Conservation (phyloP, 2,888 invertebrate species). For the Stenchaetothrips biformis region DNA sequence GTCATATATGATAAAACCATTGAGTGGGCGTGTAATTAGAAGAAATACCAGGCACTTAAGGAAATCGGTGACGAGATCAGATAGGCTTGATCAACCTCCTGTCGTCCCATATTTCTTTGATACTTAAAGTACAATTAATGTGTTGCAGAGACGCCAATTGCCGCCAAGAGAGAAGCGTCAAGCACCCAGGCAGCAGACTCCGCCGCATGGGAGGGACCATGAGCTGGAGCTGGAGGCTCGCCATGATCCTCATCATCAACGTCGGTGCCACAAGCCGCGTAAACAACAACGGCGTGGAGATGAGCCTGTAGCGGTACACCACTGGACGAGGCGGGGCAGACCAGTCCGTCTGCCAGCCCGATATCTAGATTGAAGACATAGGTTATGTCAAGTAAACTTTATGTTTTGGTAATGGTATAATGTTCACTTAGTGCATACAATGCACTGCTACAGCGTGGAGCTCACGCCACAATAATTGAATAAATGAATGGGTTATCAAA, state of each 20-base stretch:
- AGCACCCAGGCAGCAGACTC: not conserved
- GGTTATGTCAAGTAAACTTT: too few relatives aligned
- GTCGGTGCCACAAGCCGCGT: not conserved
- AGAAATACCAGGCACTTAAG: not conserved
- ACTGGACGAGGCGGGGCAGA: too few relatives aligned
- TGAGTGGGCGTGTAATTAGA: not conserved
- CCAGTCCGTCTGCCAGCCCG: too few relatives aligned
- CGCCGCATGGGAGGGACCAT: not conserved
- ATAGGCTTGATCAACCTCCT: not conserved
- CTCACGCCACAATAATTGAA: too few relatives aligned
- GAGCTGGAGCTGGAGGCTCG: not conserved
- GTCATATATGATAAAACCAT: not conserved
- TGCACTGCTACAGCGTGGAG: too few relatives aligned
- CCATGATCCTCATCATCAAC: not conserved
- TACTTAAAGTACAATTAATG: not conserved
- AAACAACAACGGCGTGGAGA: not conserved
- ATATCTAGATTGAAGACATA: too few relatives aligned
- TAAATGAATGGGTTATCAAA: too few relatives aligned
- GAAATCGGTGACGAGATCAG: not conserved
- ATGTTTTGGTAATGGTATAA: too few relatives aligned
- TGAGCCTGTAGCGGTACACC: too few relatives aligned
- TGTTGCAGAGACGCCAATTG: not conserved
- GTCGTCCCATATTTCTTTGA: not conserved
- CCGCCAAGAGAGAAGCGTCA: too few relatives aligned
- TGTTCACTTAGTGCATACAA: too few relatives aligned